Base-by-base conservation (phyloP, 2,888 invertebrate genomes). In the Tetrapedia diversipes region DNA sequence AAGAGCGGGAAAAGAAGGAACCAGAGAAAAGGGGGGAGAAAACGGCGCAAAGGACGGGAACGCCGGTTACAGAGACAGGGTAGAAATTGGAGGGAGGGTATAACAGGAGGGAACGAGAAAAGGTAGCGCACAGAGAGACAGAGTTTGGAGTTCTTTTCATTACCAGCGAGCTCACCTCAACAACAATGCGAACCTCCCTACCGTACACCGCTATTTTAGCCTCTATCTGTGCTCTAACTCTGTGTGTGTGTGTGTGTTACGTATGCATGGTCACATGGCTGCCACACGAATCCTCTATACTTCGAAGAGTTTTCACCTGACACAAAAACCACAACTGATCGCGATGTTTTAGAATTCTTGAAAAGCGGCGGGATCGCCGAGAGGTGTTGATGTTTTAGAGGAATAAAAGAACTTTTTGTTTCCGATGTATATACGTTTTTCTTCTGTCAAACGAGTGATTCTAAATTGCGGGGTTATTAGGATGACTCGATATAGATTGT, bases 111-210 rank as follows among this genome's bases (percentile, higher is more conserved):
- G 80, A 81, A 65, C 43, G 66, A 53, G 78, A 70, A 64, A 66
- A 60, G 80, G 57, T 71, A 43, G 73, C 66, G 59, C 78, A 80
- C 79, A 75, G 72, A 85, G 83, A 80, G 80, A 85, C 79, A 69
- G 82, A 84, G 86, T 87, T 88, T 86, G 77, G 82, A 87, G 88
- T 87, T 89, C 87, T 88, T 87, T 89, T 89, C 88, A 89, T 89
- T 88, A 88, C 79, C 79, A 83, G 81, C 77, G 67, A 81, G 85
- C 83, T 87, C 81, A 84, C 85, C 84, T 82, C 83, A 76, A 86
- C 85, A 86, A 87, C 85, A 84, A 86, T 83, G 80, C 82, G 77
- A 67, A 59, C 65, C 67, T 74, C 37, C 74, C 63, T 67, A 37
- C 70, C 53, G 67, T 65, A 69, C 54, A 72, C 60, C 69, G 69